phyloP scores from a whole-genome alignment of 2,888 invertebrate species.

The Adineta ricciae region DNA sequence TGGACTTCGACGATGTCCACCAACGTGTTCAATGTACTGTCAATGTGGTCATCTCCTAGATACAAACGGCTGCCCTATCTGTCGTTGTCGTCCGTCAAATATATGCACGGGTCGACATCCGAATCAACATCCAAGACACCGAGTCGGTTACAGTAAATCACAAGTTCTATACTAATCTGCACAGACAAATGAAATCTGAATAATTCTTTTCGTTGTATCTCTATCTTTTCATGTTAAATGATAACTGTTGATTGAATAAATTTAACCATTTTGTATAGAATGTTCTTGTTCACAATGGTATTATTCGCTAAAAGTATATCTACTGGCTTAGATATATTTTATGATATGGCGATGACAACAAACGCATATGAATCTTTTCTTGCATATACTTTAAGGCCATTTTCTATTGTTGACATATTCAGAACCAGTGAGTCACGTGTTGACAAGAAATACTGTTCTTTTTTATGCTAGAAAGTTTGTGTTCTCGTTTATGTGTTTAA shows the following conservation, averaged over 20 bases:
- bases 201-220: neutral
- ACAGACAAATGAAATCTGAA: neutral
- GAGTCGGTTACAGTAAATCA: neutral
- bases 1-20: neutral
- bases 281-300: too few species aligned
- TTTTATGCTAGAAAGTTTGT: too few species aligned
- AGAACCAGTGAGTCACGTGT: neutral
- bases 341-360: neutral
- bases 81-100: neutral
- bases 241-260: too few species aligned
- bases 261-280: too few species aligned
- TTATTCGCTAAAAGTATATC: too few species aligned
- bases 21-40: neutral
- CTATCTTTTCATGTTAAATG: too few species aligned
- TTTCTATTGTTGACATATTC: neutral
- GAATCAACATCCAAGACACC: neutral
- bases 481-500: neutral
- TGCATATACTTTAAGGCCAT: neutral
- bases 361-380: neutral
- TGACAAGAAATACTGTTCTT: too few species aligned
- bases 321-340: too few species aligned
- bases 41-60: neutral
- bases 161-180: neutral
- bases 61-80: neutral
- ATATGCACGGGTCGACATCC: neutral